Evolutionary conservation across 1,140 invertebrate genomes (phyloP), one percentile per base, ranked within the genome.

Genomic region (Drosophila pseudoobscura): DNA sequence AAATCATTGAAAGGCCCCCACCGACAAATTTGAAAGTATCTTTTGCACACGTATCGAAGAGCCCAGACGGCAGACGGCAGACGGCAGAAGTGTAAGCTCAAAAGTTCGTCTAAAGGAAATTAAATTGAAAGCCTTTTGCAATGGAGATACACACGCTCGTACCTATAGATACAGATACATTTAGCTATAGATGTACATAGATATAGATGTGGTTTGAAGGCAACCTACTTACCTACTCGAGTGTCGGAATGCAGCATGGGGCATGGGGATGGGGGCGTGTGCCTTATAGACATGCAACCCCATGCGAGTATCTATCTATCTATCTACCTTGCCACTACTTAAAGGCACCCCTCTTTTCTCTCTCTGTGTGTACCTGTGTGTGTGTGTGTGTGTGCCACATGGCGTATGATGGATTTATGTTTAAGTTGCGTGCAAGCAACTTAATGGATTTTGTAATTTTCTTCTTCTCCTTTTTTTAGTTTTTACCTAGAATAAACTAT

Each of bases 391-490:
- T 72, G 78, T 77, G 75, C 79, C 74, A 79, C 84, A 88, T 88
- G 83, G 83, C 84, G 83, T 88, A 88, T 88, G 83, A 88, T 88
- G 83, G 83, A 88, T 88, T 88, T 88, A 88, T 88, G 83, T 88
- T 88, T 83, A 88, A 88, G 83, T 88, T 88, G 83, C 83, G 83
- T 88, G 83, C 83, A 88, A 88, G 83, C 83, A 88, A 88, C 83
- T 89, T 88, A 88, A 88, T 88, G 83, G 83, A 88, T 88, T 88
- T 88, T 88, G 83, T 88, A 88, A 88, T 88, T 88, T 77, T 78
- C 68, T 73, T 35, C 69, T 50, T 49, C 62, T 49, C 61, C 73
- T 7, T 62, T 15, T 15, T 31, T 41, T 20, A 22, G 15, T 72
- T 29, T 20, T 15, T 69, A 64, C 31, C 59, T 49, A 88, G 68